Evolutionary conservation across 2,888 invertebrate species (phyloP).

Genomic region (Stegophylla sp.): DNA sequence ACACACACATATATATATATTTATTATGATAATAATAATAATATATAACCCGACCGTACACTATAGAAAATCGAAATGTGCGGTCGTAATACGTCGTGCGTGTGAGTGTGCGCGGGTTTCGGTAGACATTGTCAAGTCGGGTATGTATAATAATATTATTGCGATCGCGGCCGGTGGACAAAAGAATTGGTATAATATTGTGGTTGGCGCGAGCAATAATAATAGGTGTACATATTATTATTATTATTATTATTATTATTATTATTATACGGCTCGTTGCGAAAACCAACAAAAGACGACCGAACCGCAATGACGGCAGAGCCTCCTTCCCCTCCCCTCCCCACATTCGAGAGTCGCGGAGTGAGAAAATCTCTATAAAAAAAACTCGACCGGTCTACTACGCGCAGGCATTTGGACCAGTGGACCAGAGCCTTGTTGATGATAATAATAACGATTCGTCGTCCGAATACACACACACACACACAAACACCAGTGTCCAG

Average conservation of each 20-base stretch:
- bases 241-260: no score
- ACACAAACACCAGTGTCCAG: no score
- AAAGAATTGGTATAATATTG: constrained; percentile 44
- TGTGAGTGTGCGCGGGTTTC: constrained; percentile 7
- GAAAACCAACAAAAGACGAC: constrained; percentile 38
- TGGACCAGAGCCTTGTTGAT: no score
- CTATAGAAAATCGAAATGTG: background rate
- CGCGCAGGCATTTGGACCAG: background rate
- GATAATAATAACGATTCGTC: no score
- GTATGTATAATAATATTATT: no score
- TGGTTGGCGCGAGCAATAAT: constrained; percentile 11
- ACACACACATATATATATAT: background rate
- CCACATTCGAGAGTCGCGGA: background rate
- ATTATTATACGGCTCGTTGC: constrained; percentile 2
- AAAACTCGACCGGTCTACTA: constrained; percentile 12
- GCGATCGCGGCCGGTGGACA: constrained; percentile 23
- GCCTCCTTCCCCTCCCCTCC: no score
- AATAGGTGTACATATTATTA: no score
- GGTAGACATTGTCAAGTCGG: constrained; percentile 44
- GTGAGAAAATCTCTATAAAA: constrained; percentile 17
- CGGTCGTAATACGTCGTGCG: background rate
- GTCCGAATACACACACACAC: no score
- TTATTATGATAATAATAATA: no score
- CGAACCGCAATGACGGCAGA: constrained; percentile 19
- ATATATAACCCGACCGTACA: background rate